Conservation (phyloP, 2,113 vertebrate species). For the Cryptomyrus ogoouensis region DNA sequence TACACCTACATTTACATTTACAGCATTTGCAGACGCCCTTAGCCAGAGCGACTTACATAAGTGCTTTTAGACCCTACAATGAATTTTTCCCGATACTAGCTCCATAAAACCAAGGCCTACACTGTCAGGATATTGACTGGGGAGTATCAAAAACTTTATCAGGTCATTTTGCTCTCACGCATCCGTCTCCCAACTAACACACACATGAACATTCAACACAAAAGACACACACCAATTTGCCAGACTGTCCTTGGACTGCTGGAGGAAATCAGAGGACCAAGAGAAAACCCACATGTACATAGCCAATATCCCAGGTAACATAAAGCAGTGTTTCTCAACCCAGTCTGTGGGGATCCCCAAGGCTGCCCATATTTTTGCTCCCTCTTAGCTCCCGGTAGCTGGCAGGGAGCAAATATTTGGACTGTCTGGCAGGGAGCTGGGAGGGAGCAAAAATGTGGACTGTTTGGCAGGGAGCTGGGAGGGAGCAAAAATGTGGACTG, state of each 20-base stretch:
- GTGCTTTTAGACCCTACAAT: no score
- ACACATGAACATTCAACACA: not conserved
- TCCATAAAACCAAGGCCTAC: no score
- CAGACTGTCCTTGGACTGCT: not conserved
- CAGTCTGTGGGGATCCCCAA: not conserved
- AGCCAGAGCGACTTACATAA: no score
- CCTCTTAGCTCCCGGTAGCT: not conserved
- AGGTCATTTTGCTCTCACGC: not conserved
- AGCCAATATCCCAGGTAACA: not conserved
- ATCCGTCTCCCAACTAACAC: not conserved
- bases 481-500: no score
- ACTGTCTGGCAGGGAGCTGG: not conserved
- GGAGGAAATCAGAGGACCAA: not conserved
- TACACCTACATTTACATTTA: no score
- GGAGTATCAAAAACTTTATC: not conserved
- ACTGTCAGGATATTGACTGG: not conserved
- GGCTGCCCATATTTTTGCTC: not conserved
- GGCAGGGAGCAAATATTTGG: not conserved
- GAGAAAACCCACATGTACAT: not conserved
- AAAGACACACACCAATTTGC: not conserved
- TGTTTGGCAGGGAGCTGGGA: not conserved
- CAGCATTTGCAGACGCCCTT: no score
- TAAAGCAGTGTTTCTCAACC: not conserved
- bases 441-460: not conserved
- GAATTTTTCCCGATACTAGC: no score